phyloP scores from a whole-genome alignment of 2,797 vertebrate genomes.

The Cirrhinus molitorella region DNA sequence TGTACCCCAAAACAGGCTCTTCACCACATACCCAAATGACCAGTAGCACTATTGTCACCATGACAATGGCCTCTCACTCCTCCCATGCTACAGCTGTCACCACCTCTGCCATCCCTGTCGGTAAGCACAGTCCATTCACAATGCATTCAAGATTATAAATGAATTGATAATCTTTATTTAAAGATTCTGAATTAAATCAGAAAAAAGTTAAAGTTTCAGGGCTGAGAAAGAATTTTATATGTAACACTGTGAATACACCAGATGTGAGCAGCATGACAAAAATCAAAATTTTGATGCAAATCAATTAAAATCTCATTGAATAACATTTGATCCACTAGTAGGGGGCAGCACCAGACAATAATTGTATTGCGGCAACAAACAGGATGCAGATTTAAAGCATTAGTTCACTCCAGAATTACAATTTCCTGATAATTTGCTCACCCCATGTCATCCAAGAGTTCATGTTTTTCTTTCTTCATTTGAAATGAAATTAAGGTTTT shows the following conservation, averaged over 20 bases:
- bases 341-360: neutral
- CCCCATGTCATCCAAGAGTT: too few species aligned
- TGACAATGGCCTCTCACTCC: constrained; percentile 97
- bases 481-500: too few species aligned
- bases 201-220: neutral
- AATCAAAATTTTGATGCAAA: neutral
- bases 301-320: neutral
- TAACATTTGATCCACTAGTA: too few species aligned
- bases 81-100: constrained; percentile 96
- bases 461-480: too few species aligned
- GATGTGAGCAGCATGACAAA: neutral
- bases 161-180: neutral
- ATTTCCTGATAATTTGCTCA: too few species aligned
- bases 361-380: neutral
- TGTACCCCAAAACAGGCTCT: constrained; percentile 79
- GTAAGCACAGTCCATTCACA: constrained; percentile 77
- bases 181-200: neutral
- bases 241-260: neutral
- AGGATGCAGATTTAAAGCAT: neutral
- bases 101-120: constrained; percentile 96
- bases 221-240: neutral
- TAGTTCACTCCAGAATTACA: too few species aligned
- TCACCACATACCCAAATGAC: constrained; percentile 93
- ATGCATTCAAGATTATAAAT: neutral
- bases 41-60: constrained; percentile 93